Evolutionary conservation across 2,888 invertebrate genomes (phyloP).

Genomic region (Mythimna vitellina): DNA sequence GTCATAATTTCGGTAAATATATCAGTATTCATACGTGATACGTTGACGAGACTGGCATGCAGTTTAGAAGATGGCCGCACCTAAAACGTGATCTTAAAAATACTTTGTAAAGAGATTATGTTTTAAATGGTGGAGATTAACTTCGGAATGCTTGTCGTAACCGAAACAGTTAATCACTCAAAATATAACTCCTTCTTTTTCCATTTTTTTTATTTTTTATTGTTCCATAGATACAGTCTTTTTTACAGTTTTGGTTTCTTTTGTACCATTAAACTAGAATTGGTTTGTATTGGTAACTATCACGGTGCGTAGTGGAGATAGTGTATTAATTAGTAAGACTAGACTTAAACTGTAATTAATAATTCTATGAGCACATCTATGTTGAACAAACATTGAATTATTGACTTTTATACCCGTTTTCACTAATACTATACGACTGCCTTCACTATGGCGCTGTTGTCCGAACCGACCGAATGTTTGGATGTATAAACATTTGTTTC

Average conservation of each 20-base stretch:
- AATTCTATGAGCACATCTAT: neutral
- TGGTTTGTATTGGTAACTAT: no score
- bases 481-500: neutral
- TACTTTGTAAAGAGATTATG: constrained; percentile 40
- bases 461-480: no score
- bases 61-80: constrained; percentile 70
- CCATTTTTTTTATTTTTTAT: no score
- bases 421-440: neutral
- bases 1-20: constrained; percentile 78
- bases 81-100: constrained; percentile 66
- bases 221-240: no score
- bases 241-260: no score
- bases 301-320: neutral
- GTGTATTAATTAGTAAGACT: neutral
- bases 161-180: constrained; percentile 1
- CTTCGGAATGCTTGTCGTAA: constrained; percentile 15
- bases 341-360: neutral
- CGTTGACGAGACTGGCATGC: constrained; percentile 70
- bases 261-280: no score
- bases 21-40: constrained; percentile 71
- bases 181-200: no score
- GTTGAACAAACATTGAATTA: neutral
- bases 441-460: neutral
- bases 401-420: neutral
- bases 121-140: constrained; percentile 30